Evolutionary conservation across 2,113 vertebrate species (phyloP), one percentile per base, ranked within the genome.

Genomic region (Aldabrachelys gigantea): DNA sequence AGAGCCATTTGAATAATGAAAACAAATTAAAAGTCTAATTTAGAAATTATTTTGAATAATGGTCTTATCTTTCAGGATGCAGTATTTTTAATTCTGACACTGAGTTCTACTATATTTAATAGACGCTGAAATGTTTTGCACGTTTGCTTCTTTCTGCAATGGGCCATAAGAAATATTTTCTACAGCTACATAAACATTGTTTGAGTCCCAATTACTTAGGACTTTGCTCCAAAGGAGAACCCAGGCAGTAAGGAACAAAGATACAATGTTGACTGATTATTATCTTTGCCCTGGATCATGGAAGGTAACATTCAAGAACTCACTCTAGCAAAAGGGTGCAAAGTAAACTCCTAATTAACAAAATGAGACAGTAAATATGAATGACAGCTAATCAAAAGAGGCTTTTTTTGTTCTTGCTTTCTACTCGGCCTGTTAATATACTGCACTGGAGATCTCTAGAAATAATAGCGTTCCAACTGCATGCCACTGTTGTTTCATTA

Each of bases 1-100:
- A 83, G 44, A 97, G 87, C 93, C 90, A 96, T 94, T 52, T 97
- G 95, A 97, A 95, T 97, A 97, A 97, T 97, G 95, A 97, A 97
- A 95, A 96, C 96, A 97, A 97, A 95, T 95, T 96, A 96, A 96
- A 97, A 91, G 95, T 91, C 97, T 93, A 95, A 94, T 97, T 96
- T 96, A 95, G 86, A 97, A 97, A 95, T 97, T 95, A 97, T 93
- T 97, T 97, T 97, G 97, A 97, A 97, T 95, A 96, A 91, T 93
- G 85, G 82, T 82, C 16, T 97, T 92, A 96, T 95, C 92, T 96
- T 95, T 87, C 80, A 53, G 84, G 89, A 97, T 62, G 92, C 19
- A 95, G 79, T n/a, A 78, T 90, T 95, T 95, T 89, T 93, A 86
- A 96, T 96, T 95, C 97, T 1, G 2, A 84, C 52, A 62, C 38